Evolutionary conservation across 2,888 invertebrate genomes (phyloP).

Genomic region (Agriotes lineatus): DNA sequence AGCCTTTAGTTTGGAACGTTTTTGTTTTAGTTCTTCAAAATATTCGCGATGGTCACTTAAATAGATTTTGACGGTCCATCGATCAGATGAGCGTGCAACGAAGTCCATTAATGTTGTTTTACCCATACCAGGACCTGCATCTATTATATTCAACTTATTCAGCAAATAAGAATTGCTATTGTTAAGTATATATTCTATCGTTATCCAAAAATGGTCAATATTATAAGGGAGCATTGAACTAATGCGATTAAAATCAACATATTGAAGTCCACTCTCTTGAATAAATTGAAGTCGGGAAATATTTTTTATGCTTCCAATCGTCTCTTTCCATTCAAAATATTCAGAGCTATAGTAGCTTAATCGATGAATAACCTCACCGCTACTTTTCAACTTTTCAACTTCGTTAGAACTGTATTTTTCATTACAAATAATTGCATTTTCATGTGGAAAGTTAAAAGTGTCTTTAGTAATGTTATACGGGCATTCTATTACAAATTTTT

Average conservation of each 20-base stretch:
- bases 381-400: not conserved
- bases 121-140: too few species aligned
- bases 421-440: not conserved
- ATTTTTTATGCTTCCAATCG: not conserved
- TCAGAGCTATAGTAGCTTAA: not conserved
- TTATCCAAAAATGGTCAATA: not conserved
- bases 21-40: not conserved
- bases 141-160: too few species aligned
- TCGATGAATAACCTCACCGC: not conserved
- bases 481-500: not conserved
- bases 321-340: conserved; percentile 7
- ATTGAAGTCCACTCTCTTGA: not conserved
- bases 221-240: not conserved
- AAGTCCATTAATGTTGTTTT: too few species aligned
- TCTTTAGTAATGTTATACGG: not conserved
- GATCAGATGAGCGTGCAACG: too few species aligned
- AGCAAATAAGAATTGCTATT: not conserved
- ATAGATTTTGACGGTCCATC: conserved; percentile 7
- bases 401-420: not conserved
- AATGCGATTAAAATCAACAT: not conserved
- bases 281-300: not conserved
- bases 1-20: not conserved
- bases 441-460: not conserved
- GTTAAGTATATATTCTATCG: not conserved
- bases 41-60: not conserved